Percentiles rank a stretch among this genome's conserved stretches.
Conservation (phyloP, 2,113 vertebrate species). For the Gadus macrocephalus region DNA sequence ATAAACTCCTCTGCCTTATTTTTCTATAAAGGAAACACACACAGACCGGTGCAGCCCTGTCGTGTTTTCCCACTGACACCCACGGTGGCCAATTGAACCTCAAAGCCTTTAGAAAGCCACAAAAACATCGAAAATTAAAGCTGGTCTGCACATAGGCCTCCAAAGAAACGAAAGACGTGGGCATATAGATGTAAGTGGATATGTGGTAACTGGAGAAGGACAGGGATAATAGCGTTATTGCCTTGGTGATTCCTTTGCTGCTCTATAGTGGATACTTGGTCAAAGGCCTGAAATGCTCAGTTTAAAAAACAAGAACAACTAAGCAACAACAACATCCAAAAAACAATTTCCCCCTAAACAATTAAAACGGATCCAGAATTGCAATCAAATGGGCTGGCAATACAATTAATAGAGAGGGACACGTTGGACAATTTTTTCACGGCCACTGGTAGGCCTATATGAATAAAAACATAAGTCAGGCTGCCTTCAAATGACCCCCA, state of each 20-base stretch:
- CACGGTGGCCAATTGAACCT: constrained; percentile 11
- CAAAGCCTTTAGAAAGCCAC: not conserved
- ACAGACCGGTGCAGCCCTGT: not conserved
- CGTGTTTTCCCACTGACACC: constrained; percentile 7
- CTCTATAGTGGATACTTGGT: constrained; percentile 7
- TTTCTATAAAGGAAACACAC: constrained; percentile 38
- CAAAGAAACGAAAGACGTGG: constrained; percentile 24
- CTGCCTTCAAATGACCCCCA: no score
- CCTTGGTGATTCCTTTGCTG: constrained; percentile 48
- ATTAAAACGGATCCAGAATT: no score
- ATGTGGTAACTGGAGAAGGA: constrained; percentile 60
- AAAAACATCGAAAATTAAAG: constrained; percentile 42
- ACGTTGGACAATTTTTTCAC: no score
- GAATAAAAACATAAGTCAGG: no score
- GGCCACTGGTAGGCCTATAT: no score
- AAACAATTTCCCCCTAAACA: not conserved
- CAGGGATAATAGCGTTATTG: constrained; percentile 51
- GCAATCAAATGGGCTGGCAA: no score
- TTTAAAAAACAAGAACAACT: constrained; percentile 31
- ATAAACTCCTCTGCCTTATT: constrained; percentile 46
- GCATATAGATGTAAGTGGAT: constrained; percentile 53
- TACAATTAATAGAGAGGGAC: no score
- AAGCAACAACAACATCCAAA: constrained; percentile 13
- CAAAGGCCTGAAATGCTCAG: constrained; percentile 41
- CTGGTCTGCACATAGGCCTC: constrained; percentile 8